These are phyloP conservation scores for Mastomys natalensis DNA, from an alignment of 2,113 vertebrate species.

Conservation along the genomic window DNA sequence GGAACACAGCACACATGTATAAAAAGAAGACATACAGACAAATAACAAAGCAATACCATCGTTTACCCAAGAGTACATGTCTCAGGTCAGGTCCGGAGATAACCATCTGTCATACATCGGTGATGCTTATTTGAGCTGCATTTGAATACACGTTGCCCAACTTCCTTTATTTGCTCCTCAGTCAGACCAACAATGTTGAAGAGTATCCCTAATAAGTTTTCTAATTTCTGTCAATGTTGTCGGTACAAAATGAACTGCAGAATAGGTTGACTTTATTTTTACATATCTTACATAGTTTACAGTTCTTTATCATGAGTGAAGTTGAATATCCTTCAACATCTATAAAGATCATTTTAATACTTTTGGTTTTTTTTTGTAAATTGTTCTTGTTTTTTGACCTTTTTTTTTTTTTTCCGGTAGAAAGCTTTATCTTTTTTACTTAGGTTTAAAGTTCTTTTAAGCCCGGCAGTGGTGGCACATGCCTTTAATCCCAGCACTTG, in stretches of 20 bases:
- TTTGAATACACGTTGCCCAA: neutral
- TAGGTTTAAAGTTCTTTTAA: neutral
- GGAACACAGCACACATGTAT: neutral
- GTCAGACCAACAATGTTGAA: neutral
- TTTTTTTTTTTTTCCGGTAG: constrained; percentile 25
- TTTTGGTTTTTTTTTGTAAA: neutral
- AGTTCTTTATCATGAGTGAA: neutral
- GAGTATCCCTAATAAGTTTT: neutral
- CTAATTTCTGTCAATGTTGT: neutral
- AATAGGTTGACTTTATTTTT: neutral
- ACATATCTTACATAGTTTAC: neutral
- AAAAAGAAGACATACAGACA: neutral
- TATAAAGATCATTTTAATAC: neutral
- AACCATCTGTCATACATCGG: neutral
- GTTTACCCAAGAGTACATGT: neutral
- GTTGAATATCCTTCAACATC: neutral
- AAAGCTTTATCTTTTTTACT: neutral
- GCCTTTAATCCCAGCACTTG: too few relatives aligned
- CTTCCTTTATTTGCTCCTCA: neutral
- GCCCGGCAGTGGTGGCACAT: too few relatives aligned
- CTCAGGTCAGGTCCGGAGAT: neutral
- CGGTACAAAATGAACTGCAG: neutral
- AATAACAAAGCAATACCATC: neutral
- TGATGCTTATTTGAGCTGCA: neutral
- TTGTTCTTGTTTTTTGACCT: neutral